A percentile compares a stretch with the other conserved stretches of the same genome.
phyloP scores from a whole-genome alignment of 2,113 vertebrate species.

The Oryctolagus cuniculus region mOryCun1.1 NC_091434.1:93433501-93434000 shows the following conservation, averaged over 20 bases:
- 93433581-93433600: too few species aligned
- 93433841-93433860: not conserved
- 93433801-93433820: not conserved
- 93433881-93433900: not conserved
- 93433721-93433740: not conserved
- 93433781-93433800: not conserved
- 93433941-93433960: not conserved
- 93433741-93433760: not conserved
- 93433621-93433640: too few species aligned
- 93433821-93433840: not conserved
- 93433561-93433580: too few species aligned
- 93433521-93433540: too few species aligned
- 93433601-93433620: too few species aligned
- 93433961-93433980: not conserved
- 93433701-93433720: not conserved
- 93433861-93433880: conserved; percentile 22
- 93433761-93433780: not conserved
- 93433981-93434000: not conserved
- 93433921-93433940: not conserved
- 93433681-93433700: not conserved
- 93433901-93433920: not conserved
- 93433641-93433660: too few species aligned
- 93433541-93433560: too few species aligned
- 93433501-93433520: too few species aligned
- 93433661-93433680: too few species aligned